These are phyloP conservation scores for Corvus hawaiiensis DNA, from an alignment of 2,113 vertebrate genomes.

Conservation along the genomic window DNA sequence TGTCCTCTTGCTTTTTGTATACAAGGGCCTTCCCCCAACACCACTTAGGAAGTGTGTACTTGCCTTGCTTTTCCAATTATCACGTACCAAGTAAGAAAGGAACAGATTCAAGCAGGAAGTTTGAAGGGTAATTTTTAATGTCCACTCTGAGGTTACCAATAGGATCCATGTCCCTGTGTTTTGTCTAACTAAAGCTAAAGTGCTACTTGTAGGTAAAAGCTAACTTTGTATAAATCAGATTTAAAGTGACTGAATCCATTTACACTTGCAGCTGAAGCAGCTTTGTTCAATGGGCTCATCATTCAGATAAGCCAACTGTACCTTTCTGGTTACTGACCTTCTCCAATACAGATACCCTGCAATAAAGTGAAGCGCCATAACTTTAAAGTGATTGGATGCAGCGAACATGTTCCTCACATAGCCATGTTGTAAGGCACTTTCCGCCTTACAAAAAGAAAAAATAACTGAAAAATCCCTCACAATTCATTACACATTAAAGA, in stretches of 20 bases:
- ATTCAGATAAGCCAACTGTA: background rate
- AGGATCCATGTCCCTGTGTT: rapidly evolving
- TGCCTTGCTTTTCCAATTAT: background rate
- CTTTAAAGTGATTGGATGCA: background rate
- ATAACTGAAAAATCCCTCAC: background rate
- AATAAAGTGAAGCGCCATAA: background rate
- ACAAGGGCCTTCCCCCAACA: background rate
- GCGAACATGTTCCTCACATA: background rate
- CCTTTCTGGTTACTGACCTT: background rate
- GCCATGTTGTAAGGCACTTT: background rate
- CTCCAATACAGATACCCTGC: background rate
- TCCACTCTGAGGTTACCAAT: background rate
- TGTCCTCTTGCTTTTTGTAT: background rate
- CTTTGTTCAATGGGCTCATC: background rate
- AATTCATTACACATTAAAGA: background rate
- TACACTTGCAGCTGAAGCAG: background rate
- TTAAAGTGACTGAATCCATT: background rate
- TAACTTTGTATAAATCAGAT: background rate
- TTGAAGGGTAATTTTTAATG: background rate
- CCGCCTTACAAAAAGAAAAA: background rate
- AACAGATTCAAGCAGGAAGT: background rate
- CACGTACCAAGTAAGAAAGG: background rate
- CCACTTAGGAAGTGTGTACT: background rate
- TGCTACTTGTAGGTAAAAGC: background rate
- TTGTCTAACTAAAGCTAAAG: background rate